A percentile compares a stretch with the other conserved stretches of the same genome.
Conservation (phyloP, 2,797 vertebrate species). For the Bradypus variegatus region DNA sequence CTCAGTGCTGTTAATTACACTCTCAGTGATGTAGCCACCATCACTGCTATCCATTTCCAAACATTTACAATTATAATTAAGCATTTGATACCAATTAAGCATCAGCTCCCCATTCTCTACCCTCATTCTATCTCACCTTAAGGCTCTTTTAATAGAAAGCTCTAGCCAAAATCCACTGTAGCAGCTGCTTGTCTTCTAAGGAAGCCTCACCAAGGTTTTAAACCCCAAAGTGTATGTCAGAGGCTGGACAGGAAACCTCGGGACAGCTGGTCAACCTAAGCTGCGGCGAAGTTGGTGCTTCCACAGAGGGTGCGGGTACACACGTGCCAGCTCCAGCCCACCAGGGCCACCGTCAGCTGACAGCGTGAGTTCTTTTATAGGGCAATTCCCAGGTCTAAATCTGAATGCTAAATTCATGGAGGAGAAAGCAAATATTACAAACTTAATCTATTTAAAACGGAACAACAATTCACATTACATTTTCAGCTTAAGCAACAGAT, state of each 20-base stretch:
- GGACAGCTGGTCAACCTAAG: fast-evolving
- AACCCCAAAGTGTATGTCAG: too few relatives aligned
- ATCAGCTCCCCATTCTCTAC: too few relatives aligned
- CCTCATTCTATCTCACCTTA: background rate
- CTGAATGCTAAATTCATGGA: conserved; percentile 19
- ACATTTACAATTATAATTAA: too few relatives aligned
- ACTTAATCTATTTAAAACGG: conserved; percentile 46
- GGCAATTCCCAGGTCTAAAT: background rate
- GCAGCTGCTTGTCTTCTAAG: fast-evolving
- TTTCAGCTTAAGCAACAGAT: conserved; percentile 45
- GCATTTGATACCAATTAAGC: too few relatives aligned
- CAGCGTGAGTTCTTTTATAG: background rate
- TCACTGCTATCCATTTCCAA: too few relatives aligned
- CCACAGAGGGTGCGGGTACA: fast-evolving
- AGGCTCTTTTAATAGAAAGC: background rate
- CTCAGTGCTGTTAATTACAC: too few relatives aligned
- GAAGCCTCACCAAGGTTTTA: fast-evolving
- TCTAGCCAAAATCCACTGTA: background rate
- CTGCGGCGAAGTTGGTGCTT: fast-evolving
- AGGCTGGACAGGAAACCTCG: fast-evolving
- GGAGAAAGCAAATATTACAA: conserved; percentile 40
- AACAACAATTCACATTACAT: conserved; percentile 25
- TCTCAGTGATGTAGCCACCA: too few relatives aligned
- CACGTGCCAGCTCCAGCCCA: fast-evolving
- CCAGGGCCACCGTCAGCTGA: background rate